phyloP scores from a whole-genome alignment of 1,140 invertebrate genomes.

The Muscidifurax raptorellus region DNA sequence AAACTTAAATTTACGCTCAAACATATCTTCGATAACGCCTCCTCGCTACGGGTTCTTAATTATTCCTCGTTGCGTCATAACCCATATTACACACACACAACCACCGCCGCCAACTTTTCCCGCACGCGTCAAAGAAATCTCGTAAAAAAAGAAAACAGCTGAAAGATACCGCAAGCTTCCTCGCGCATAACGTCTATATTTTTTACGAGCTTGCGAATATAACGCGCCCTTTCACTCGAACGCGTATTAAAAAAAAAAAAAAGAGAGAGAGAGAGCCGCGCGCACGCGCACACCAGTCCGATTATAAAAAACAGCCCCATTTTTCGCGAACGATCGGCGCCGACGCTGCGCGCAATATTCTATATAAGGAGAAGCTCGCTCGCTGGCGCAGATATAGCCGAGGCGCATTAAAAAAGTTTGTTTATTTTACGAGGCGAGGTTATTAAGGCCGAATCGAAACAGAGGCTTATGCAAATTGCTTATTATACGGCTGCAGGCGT shows the following conservation, averaged over 20 bases:
- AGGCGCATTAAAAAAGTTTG: conserved; percentile 59
- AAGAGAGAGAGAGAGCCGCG: neutral
- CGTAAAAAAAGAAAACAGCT: conserved; percentile 26
- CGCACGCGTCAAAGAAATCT: conserved; percentile 26
- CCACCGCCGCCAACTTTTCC: neutral
- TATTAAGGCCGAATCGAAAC: conserved; percentile 59
- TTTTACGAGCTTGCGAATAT: neutral
- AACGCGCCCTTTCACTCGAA: neutral
- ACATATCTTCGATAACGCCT: neutral
- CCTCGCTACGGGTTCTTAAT: neutral
- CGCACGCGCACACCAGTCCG: neutral
- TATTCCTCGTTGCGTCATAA: neutral
- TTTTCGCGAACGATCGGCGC: conserved; percentile 20
- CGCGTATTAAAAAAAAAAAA: neutral
- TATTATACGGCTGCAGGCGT: conserved; percentile 58
- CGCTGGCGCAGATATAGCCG: neutral
- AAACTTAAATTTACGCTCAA: neutral
- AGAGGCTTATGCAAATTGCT: conserved; percentile 67
- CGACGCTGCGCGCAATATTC: too few species aligned
- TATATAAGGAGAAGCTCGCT: neutral
- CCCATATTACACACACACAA: neutral
- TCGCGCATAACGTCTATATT: neutral
- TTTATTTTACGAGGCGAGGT: neutral
- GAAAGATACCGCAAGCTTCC: neutral
- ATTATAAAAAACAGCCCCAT: conserved; percentile 40